Percentiles rank a stretch among this genome's conserved stretches.
These are phyloP conservation scores for Agonum fuliginosum DNA, from an alignment of 2,888 invertebrate genomes.

Conservation along the genomic window DNA sequence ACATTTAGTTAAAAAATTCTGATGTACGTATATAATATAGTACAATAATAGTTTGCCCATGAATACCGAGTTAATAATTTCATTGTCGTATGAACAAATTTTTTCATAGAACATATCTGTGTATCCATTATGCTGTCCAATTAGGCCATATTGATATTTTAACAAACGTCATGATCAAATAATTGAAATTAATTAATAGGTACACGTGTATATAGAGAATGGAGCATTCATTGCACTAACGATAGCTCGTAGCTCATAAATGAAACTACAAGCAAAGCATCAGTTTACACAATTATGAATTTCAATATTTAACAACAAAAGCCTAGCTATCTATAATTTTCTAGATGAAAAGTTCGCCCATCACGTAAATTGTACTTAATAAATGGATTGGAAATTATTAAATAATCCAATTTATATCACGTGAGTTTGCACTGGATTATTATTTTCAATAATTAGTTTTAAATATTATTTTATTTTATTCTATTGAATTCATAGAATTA, in stretches of 20 bases:
- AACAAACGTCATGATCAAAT: slow-evolving; percentile 39
- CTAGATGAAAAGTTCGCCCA: slow-evolving; percentile 4
- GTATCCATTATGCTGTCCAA: slow-evolving; percentile 1
- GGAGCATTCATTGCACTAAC: not conserved
- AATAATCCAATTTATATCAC: not conserved
- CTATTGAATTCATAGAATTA: too few relatives aligned
- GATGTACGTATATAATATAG: too few relatives aligned
- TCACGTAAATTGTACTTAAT: slow-evolving; percentile 11
- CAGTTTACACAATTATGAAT: slow-evolving; percentile 33
- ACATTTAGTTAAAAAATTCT: too few relatives aligned
- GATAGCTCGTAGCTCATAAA: not conserved
- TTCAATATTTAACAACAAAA: slow-evolving; percentile 32
- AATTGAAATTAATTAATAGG: slow-evolving; percentile 45
- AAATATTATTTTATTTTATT: too few relatives aligned
- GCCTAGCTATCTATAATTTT: slow-evolving; percentile 23
- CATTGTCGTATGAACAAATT: not conserved
- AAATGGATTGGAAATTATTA: slow-evolving; percentile 21
- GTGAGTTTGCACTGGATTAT: not conserved
- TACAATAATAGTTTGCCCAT: slow-evolving; percentile 16
- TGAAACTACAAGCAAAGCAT: slow-evolving; percentile 1
- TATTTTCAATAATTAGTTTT: not conserved
- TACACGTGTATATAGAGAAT: slow-evolving; percentile 23
- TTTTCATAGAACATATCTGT: not conserved
- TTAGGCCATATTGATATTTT: slow-evolving; percentile 12
- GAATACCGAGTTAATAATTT: not conserved